These are phyloP conservation scores for Melanotaenia parkinsoni DNA, from an alignment of 2,797 vertebrate genomes.

Conservation along the genomic window DNA sequence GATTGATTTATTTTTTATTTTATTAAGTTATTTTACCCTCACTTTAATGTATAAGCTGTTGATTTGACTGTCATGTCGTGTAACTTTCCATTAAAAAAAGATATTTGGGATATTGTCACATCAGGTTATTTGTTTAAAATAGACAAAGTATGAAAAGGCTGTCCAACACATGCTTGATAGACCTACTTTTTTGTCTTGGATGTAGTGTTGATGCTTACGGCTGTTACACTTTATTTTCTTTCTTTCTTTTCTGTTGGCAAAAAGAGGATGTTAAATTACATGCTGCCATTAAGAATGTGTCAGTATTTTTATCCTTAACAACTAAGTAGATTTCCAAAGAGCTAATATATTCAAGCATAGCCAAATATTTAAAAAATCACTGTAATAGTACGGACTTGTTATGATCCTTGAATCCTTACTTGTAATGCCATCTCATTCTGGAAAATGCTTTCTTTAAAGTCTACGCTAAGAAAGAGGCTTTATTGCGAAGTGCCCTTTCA, in stretches of 20 bases:
- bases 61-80: constrained; percentile 20
- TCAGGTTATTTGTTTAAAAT: neutral
- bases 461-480: neutral
- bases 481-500: neutral
- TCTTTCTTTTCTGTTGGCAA: neutral
- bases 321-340: neutral
- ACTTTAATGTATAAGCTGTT: constrained; percentile 1
- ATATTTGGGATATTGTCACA: neutral
- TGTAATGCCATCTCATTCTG: constrained; percentile 12
- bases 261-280: neutral
- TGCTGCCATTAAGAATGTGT: neutral
- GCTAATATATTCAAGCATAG: neutral
- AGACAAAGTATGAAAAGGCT: neutral
- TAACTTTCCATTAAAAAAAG: neutral
- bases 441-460: constrained; percentile 5
- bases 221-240: neutral
- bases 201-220: neutral
- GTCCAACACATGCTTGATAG: neutral
- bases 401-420: neutral
- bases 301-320: neutral
- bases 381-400: neutral
- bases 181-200: neutral
- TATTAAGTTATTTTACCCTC: constrained; percentile 5
- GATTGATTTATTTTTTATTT: too few species aligned
- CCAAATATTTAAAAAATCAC: neutral